Evolutionary conservation across 2,113 vertebrate species (phyloP).

Genomic region (Cairina moschata): DNA sequence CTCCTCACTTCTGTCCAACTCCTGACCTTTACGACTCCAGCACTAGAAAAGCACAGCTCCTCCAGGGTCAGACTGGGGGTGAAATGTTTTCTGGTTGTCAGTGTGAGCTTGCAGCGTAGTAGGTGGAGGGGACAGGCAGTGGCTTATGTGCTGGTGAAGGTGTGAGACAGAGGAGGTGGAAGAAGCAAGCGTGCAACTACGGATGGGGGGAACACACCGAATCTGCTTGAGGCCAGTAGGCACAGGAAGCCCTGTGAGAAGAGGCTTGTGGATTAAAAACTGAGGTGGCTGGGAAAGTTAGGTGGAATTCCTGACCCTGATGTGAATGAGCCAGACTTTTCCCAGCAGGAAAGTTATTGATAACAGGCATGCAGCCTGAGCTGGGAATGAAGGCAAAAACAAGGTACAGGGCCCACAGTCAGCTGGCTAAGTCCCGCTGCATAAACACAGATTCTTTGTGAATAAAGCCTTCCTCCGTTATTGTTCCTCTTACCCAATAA

Average conservation of each 20-base stretch:
- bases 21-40: background rate
- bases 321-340: background rate
- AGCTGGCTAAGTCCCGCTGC: background rate
- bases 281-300: background rate
- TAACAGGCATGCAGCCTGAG: rapidly evolving
- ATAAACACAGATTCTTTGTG: background rate
- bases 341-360: background rate
- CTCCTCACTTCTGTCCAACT: background rate
- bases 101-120: background rate
- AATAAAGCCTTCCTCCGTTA: background rate
- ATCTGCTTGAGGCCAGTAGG: background rate
- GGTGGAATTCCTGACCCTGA: background rate
- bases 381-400: background rate
- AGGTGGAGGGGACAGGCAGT: background rate
- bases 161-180: rapidly evolving
- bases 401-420: background rate
- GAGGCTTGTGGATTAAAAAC: background rate
- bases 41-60: background rate
- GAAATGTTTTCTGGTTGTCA: background rate
- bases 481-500: background rate
- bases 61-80: background rate
- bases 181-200: background rate
- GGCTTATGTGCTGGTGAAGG: background rate
- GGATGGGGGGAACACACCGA: background rate
- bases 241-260: background rate